phyloP scores from a whole-genome alignment of 2,888 invertebrate species.

The Ormyrus nitidulus region DNA sequence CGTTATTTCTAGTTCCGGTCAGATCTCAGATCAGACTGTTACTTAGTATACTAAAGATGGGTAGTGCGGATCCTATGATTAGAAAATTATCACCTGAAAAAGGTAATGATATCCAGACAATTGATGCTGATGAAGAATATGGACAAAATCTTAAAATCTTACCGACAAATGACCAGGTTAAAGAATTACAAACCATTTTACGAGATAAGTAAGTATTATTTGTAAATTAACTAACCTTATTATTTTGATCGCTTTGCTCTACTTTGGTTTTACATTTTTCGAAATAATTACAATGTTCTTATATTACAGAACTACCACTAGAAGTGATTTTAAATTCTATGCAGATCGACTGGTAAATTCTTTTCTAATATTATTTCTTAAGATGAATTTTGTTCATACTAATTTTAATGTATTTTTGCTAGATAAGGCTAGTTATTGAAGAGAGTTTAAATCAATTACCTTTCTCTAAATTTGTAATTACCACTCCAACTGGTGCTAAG shows the following conservation, averaged over 20 bases:
- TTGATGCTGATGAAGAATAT: conserved; percentile 78
- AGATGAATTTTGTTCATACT: not conserved
- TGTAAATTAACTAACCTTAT: conserved; percentile 38
- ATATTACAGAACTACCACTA: conserved; percentile 87
- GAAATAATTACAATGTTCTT: not conserved
- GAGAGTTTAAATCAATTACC: conserved; percentile 98
- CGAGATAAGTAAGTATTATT: conserved; percentile 84
- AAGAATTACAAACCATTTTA: conserved; percentile 90
- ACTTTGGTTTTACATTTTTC: too few species aligned
- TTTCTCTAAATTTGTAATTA: conserved; percentile 91
- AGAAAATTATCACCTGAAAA: conserved; percentile 61
- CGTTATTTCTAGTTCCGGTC: conserved; percentile 21
- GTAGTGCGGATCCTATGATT: conserved; percentile 62
- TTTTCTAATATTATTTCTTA: conserved; percentile 7
- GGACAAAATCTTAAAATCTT: conserved; percentile 84
- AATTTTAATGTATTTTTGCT: conserved; percentile 32
- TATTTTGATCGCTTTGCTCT: too few species aligned
- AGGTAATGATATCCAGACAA: conserved; percentile 65
- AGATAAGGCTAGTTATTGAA: conserved; percentile 97
- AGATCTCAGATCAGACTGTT: too few species aligned
- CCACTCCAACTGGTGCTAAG: conserved; percentile 93
- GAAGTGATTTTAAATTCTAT: conserved; percentile 98
- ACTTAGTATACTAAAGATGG: conserved; percentile 58
- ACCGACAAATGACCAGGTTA: conserved; percentile 86
- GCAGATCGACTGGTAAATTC: conserved; percentile 90